phyloP scores from a whole-genome alignment of 2,888 invertebrate genomes.

The Anaspis maculata region DNA sequence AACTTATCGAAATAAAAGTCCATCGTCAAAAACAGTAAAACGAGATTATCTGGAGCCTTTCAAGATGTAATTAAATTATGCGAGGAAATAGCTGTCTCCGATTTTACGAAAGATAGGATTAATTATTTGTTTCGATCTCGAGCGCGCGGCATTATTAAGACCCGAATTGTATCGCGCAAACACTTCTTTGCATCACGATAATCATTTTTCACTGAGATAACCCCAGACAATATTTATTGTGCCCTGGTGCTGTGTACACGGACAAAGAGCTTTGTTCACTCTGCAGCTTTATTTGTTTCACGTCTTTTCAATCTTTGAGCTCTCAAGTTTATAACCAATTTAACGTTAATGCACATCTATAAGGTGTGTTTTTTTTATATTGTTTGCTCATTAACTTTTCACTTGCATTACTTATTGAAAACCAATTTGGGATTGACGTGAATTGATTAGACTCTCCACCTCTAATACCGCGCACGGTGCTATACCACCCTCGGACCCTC shows the following conservation, averaged over 20 bases:
- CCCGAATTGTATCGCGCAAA: slow-evolving; percentile 7
- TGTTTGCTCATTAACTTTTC: no score
- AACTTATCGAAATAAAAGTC: slow-evolving; percentile 22
- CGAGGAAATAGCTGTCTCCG: slow-evolving; percentile 26
- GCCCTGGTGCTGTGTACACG: no score
- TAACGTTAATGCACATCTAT: background rate
- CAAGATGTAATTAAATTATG: slow-evolving; percentile 26
- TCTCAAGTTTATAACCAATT: background rate
- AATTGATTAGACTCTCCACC: no score
- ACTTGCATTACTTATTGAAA: no score
- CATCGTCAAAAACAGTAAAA: slow-evolving; percentile 24
- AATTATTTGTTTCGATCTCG: slow-evolving; percentile 22
- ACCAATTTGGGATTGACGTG: no score
- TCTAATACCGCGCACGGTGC: no score
- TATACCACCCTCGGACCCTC: no score
- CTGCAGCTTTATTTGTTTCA: slow-evolving; percentile 3
- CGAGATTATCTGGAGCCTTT: slow-evolving; percentile 26
- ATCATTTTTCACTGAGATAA: slow-evolving; percentile 13
- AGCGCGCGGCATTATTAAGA: slow-evolving; percentile 10
- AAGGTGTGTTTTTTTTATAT: no score
- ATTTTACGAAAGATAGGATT: slow-evolving; percentile 23
- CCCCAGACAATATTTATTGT: background rate
- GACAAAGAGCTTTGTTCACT: no score
- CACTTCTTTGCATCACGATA: slow-evolving; percentile 12
- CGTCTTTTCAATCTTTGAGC: background rate